Base-by-base conservation (phyloP, 1,140 invertebrate species). In the Plectrocnemia conspersa region DNA sequence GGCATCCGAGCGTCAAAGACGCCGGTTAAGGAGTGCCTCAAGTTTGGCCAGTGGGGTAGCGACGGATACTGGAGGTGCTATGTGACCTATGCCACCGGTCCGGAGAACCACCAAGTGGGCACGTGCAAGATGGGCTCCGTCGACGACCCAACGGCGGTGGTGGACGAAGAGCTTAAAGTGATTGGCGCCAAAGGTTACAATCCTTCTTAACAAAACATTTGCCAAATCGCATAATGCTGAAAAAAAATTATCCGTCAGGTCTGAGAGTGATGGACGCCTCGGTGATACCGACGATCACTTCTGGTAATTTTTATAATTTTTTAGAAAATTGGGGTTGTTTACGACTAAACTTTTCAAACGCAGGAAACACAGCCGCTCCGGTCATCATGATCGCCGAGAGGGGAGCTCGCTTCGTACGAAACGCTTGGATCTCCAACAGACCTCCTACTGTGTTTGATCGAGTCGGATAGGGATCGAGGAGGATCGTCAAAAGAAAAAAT, bases 371-470 rank as follows among this genome's bases (percentile, higher is more conserved):
- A 0, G 86, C 87, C 52, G 87, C 87, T 0, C 85, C 89, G 0
- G 77, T 78, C 1, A 85, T 92, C 7, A 91, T 93, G 89, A 84
- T 93, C 36, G 89, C 82, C 0, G 89, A 93, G 64, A 81, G 85
- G 59, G 88, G 81, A 1, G 80, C 87, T 0, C 84, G 89, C 62
- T 79, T 90, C 56, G 82, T 91, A 38, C 82, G 82, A 54, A 77
- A 75, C 53, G 70, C 73, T 21, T 84, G 82, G 82, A 45, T 41
- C 33, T 53, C 35, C 10, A 58, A 58, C 16, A 56, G 52, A 44
- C 56, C 33, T 11, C 46, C 50, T 9, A 21, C 24, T 16, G 24
- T 52, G 1, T 40, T 36, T 23, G 21, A 54, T 21, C 32, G 58
- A 29, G 52, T 53, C 16, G 48, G 54, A 21, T 27, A 41, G 11